A percentile compares a stretch with the other conserved stretches of the same genome.
These are phyloP conservation scores for Operophtera brumata DNA, from an alignment of 2,888 invertebrate genomes.

Conservation along the genomic window DNA sequence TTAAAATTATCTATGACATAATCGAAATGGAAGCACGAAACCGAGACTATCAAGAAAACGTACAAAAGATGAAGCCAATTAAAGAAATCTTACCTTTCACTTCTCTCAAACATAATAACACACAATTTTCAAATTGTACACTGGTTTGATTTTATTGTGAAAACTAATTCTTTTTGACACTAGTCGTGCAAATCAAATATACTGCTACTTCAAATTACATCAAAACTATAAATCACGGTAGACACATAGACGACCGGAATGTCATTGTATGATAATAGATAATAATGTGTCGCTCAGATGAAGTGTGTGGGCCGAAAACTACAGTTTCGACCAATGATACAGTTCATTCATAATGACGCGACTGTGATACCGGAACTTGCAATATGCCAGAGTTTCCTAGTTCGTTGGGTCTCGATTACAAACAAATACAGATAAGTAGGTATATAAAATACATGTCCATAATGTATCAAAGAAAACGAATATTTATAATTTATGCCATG, in stretches of 20 bases:
- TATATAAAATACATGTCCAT: neutral
- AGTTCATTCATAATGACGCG: conserved; percentile 23
- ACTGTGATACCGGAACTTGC: conserved; percentile 12
- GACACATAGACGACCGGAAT: conserved; percentile 36
- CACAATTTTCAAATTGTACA: neutral
- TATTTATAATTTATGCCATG: too few species aligned
- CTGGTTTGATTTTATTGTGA: neutral
- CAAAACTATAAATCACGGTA: neutral
- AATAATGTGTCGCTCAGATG: conserved; percentile 14
- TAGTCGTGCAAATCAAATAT: neutral
- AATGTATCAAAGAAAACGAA: too few species aligned
- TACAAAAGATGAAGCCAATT: conserved; percentile 1
- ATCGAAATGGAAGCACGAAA: conserved; percentile 12
- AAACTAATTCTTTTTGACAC: neutral
- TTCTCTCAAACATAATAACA: conserved; percentile 6
- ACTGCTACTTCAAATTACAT: neutral
- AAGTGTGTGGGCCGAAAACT: conserved; percentile 38
- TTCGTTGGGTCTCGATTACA: neutral
- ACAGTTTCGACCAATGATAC: conserved; percentile 36
- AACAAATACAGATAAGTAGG: neutral
- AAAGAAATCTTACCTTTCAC: conserved; percentile 17
- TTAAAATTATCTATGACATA: conserved; percentile 20
- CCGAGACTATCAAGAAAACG: conserved; percentile 15
- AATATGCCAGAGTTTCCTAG: neutral
- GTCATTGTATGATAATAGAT: conserved; percentile 54